Base-by-base conservation (phyloP, 2,113 vertebrate species). In the Sinocyclocheilus maitianheensis region DNA sequence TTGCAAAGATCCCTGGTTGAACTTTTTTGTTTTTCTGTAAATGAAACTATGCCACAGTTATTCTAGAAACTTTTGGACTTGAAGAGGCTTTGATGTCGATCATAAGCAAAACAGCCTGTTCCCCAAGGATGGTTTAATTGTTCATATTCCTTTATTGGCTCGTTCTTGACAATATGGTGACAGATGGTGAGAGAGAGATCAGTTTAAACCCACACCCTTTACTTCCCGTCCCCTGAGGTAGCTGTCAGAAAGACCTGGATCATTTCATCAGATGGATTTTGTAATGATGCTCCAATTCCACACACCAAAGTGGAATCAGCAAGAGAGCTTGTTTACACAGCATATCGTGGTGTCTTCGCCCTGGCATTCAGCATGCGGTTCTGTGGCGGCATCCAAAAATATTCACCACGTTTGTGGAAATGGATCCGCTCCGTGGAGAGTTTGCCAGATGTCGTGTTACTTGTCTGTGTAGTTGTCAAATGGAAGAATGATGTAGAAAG, bases 131-230 rank as follows among this genome's bases (percentile, higher is more conserved):
- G 80, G 20, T 83, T 87, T 87, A 87, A 87, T 87, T 87, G 77
- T 75, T 75, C 34, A 67, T 71, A 16, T 77, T 75, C 77, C 69
- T 81, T 71, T 74, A 51, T 72, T 62, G 71, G 71, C 53, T 79
- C 34, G 43, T 26, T 26, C 26, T 26, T 26, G 83, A 82, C 87
- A 83, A 30, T 82, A 72, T 83, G 77, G 62, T 40, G 62, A 81
- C 85, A 87, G 85, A 85, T 87, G 85, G 81, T 77, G 77, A 62
- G 51, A 55, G 46, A 51, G 85, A 89, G 78, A 88, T 86, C 69
- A 37, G 34, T 89, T 75, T 81, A 77, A 86, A 84, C 71, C 71
- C 43, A 51, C 51, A 43, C 58, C 46, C 51, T 77, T 48, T 18
- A 14, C 76, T 84, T 74, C 24, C 69, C 24, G 55, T 81, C 82